Conservation (phyloP, 2,888 invertebrate species). For the Pandemis cinnamomeana region DNA sequence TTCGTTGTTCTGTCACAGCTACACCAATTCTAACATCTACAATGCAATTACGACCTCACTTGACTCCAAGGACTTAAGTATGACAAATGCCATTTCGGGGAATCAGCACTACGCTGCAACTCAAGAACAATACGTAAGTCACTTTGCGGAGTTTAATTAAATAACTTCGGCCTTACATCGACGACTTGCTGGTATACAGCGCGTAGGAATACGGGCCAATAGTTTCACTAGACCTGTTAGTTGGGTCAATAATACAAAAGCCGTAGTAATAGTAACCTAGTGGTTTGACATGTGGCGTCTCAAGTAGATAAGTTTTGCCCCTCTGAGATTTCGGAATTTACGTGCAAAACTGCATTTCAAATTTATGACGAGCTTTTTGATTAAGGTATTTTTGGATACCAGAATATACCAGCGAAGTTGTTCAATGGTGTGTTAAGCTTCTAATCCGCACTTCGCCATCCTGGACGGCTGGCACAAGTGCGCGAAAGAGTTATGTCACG, state of each 20-base stretch:
- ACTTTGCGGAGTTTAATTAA: conserved; percentile 19
- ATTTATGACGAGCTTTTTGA: too few relatives aligned
- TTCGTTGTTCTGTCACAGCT: not conserved
- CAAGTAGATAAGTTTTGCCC: too few relatives aligned
- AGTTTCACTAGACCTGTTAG: not conserved
- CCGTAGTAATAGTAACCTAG: too few relatives aligned
- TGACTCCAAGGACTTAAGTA: conserved; percentile 14
- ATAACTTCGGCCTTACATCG: conserved; percentile 17
- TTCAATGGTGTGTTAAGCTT: too few relatives aligned
- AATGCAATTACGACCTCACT: conserved; percentile 3
- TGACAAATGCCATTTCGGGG: conserved; percentile 11
- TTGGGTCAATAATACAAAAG: not conserved
- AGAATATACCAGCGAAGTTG: too few relatives aligned
- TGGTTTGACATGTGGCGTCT: too few relatives aligned
- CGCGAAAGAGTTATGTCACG: too few relatives aligned
- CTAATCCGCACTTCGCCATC: too few relatives aligned
- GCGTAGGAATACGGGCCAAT: conserved; percentile 1
- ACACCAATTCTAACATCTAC: not conserved
- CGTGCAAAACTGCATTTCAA: too few relatives aligned
- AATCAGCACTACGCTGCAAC: conserved; percentile 17
- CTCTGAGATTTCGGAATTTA: too few relatives aligned
- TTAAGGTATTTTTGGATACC: too few relatives aligned
- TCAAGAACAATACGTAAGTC: conserved; percentile 22
- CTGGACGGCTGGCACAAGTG: too few relatives aligned
- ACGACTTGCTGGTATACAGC: not conserved